Percentiles rank a stretch among this genome's conserved stretches.
Evolutionary conservation across 2,113 vertebrate species (phyloP).

Genomic region (Chloropsis cyanopogon): DNA sequence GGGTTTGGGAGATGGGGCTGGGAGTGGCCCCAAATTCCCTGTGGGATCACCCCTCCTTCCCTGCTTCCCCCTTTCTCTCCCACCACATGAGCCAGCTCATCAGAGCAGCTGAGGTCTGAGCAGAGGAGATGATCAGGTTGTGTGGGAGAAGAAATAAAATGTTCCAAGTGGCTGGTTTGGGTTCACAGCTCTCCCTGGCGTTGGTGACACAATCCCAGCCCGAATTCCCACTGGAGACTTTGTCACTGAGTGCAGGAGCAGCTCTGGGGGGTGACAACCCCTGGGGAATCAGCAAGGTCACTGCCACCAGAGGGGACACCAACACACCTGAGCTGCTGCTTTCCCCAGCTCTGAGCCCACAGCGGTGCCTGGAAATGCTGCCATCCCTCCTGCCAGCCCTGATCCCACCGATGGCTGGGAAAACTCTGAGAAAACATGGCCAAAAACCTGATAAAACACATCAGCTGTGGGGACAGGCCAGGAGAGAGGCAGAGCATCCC

Average conservation of each 20-base stretch:
- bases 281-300: not conserved
- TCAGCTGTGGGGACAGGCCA: not conserved
- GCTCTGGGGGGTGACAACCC: not conserved
- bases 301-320: not conserved
- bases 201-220: not conserved
- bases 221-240: fast-evolving
- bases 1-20: not conserved
- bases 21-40: not conserved
- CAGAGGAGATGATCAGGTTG: not conserved
- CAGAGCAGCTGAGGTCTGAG: not conserved
- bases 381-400: not conserved
- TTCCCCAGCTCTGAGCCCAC: not conserved
- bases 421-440: fast-evolving
- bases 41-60: not conserved
- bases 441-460: not conserved
- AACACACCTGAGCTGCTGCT: not conserved
- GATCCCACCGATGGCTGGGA: not conserved
- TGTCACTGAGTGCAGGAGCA: not conserved
- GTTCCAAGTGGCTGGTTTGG: not conserved
- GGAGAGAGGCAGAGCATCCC: not conserved
- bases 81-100: not conserved
- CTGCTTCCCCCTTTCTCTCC: not conserved
- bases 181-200: not conserved
- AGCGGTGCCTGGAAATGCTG: fast-evolving
- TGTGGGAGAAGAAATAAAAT: not conserved